phyloP scores from a whole-genome alignment of 2,888 invertebrate species.

The Drosophila macrospina region DNA sequence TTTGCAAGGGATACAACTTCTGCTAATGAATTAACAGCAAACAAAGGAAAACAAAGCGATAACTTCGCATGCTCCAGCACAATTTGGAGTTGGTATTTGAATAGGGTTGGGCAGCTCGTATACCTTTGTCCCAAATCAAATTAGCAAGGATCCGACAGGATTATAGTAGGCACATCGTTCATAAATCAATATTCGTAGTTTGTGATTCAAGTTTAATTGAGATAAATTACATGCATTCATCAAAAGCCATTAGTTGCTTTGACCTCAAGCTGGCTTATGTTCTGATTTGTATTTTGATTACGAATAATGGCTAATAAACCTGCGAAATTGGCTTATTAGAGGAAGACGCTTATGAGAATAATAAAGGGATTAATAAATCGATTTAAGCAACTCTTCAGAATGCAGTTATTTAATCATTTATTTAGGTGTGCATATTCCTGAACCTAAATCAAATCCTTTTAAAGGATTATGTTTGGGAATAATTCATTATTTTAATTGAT shows the following conservation, averaged over 20 bases:
- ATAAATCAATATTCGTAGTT: slow-evolving; percentile 72
- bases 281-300: slow-evolving; percentile 11
- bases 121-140: slow-evolving; percentile 46
- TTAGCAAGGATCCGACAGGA: slow-evolving; percentile 20
- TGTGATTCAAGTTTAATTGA: slow-evolving; percentile 65
- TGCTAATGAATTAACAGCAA: slow-evolving; percentile 42
- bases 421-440: no score
- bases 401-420: no score
- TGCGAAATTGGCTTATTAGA: not conserved
- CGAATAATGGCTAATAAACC: slow-evolving; percentile 34
- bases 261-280: slow-evolving; percentile 1
- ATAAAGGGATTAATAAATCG: not conserved
- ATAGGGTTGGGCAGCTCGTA: slow-evolving; percentile 24
- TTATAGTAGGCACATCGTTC: slow-evolving; percentile 7
- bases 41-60: slow-evolving; percentile 13
- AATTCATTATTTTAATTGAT: no score
- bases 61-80: slow-evolving; percentile 7
- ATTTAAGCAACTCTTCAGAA: no score
- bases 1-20: slow-evolving; percentile 12
- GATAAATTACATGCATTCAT: slow-evolving; percentile 56
- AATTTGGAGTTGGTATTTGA: slow-evolving; percentile 16
- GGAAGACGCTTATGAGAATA: not conserved
- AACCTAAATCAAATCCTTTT: no score
- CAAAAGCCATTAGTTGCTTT: slow-evolving; percentile 3
- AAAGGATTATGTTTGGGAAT: no score